A percentile compares a stretch with the other conserved stretches of the same genome.
These are phyloP conservation scores for Argyra leucocephala DNA, from an alignment of 2,888 invertebrate genomes.

Conservation along the genomic window DNA sequence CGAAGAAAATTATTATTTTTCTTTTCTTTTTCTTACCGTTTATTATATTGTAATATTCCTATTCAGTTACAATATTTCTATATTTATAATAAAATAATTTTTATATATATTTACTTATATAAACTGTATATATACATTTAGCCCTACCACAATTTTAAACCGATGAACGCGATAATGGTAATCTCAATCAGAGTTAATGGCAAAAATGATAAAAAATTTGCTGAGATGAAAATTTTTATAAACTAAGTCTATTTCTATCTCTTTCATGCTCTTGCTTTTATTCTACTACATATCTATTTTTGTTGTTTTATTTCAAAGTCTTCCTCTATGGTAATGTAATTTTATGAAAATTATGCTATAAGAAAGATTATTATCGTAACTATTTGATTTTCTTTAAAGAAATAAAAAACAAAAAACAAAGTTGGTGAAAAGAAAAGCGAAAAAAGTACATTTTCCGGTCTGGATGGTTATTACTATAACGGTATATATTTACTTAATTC, in stretches of 20 bases:
- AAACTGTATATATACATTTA: no score
- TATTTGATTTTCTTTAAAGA: constrained; percentile 2
- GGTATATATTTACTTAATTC: neutral
- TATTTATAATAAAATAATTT: no score
- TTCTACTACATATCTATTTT: neutral
- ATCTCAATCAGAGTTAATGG: constrained; percentile 6
- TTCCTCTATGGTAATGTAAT: neutral
- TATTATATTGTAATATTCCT: no score
- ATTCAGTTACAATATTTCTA: no score
- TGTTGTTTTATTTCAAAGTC: no score
- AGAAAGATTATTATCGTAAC: constrained; percentile 1
- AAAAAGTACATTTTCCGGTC: constrained; percentile 3
- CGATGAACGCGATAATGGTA: neutral
- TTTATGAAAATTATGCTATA: constrained; percentile 6
- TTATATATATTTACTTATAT: no score
- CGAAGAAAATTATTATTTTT: no score
- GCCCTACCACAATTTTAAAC: no score
- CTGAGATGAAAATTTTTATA: neutral
- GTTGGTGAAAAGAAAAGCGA: neutral
- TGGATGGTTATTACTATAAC: neutral
- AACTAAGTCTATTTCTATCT: neutral
- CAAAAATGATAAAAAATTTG: neutral
- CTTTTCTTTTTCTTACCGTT: no score
- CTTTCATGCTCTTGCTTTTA: neutral
- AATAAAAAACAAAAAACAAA: neutral